A percentile compares a stretch with the other conserved stretches of the same genome.
Evolutionary conservation across 2,888 invertebrate species (phyloP).

Genomic region (Lasius platythorax): DNA sequence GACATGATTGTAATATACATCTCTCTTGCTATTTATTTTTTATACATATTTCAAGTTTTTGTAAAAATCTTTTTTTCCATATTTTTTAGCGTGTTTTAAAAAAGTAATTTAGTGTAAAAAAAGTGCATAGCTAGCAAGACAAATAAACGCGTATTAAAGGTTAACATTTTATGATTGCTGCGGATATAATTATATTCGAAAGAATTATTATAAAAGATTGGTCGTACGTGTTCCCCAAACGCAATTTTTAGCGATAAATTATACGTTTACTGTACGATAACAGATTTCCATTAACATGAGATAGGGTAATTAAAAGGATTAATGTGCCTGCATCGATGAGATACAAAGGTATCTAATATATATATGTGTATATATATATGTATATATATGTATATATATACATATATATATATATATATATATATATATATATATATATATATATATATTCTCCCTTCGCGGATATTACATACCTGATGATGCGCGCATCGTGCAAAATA

Average conservation of each 20-base stretch:
- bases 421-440: not conserved
- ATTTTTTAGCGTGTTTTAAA: constrained; percentile 14
- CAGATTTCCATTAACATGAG: constrained; percentile 22
- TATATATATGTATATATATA: not conserved
- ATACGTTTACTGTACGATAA: not conserved
- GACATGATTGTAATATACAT: not conserved
- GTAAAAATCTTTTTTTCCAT: not conserved
- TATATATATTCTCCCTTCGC: not conserved
- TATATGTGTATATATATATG: not conserved
- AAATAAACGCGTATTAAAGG: not conserved
- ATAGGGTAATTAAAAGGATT: constrained; percentile 31
- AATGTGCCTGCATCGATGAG: constrained; percentile 9
- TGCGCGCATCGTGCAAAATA: not conserved
- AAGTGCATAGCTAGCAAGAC: not conserved
- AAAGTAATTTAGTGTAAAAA: constrained; percentile 17
- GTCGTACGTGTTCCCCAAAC: not conserved
- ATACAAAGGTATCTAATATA: constrained; percentile 11
- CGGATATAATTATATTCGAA: constrained; percentile 15
- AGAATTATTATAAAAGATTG: constrained; percentile 28
- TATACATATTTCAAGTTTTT: not conserved
- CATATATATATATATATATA: not conserved
- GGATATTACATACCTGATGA: not conserved
- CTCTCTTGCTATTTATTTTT: not conserved
- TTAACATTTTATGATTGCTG: constrained; percentile 25
- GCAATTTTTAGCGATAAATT: constrained; percentile 29